Evolutionary conservation across 2,888 invertebrate genomes (phyloP).

Genomic region (Pilophorus perplexus): DNA sequence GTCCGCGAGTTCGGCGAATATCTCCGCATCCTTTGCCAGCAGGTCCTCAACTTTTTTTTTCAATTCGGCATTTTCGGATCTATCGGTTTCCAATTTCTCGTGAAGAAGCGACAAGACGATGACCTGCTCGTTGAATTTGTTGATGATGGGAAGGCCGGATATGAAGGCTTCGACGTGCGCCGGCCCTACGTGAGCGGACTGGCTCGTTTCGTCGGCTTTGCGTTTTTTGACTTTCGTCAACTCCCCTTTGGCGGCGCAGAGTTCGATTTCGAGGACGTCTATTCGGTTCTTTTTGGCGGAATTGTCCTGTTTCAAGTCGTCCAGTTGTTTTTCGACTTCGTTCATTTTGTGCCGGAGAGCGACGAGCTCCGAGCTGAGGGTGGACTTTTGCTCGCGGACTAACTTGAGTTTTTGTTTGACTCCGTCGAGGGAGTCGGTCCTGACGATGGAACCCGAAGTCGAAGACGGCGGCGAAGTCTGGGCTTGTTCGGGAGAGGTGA

Average conservation of each 20-base stretch:
- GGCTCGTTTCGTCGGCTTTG: not conserved
- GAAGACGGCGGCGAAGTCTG: not conserved
- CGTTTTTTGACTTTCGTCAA: conserved; percentile 13
- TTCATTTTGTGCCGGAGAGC: not conserved
- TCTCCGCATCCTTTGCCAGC: conserved; percentile 24
- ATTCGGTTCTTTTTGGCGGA: conserved; percentile 28
- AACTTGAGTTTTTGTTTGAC: conserved; percentile 1
- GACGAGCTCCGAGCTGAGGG: conserved; percentile 20
- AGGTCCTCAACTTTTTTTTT: conserved; percentile 27
- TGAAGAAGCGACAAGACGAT: not conserved
- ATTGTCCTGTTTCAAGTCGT: conserved; percentile 24
- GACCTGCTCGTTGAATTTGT: conserved; percentile 32
- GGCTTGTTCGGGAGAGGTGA: not conserved
- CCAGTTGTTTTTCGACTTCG: not conserved
- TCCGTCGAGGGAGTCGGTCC: not conserved
- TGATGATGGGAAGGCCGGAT: not conserved
- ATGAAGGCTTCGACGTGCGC: conserved; percentile 7
- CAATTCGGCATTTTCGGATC: conserved; percentile 10
- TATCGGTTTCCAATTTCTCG: not conserved
- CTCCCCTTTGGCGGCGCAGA: conserved; percentile 26
- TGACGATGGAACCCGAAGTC: not conserved
- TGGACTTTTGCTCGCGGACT: conserved; percentile 3
- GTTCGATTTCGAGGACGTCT: conserved; percentile 34
- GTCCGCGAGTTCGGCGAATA: conserved; percentile 16
- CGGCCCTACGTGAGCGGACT: not conserved